Base-by-base conservation (phyloP, 2,888 invertebrate species). In the Acrobasis suavella region DNA sequence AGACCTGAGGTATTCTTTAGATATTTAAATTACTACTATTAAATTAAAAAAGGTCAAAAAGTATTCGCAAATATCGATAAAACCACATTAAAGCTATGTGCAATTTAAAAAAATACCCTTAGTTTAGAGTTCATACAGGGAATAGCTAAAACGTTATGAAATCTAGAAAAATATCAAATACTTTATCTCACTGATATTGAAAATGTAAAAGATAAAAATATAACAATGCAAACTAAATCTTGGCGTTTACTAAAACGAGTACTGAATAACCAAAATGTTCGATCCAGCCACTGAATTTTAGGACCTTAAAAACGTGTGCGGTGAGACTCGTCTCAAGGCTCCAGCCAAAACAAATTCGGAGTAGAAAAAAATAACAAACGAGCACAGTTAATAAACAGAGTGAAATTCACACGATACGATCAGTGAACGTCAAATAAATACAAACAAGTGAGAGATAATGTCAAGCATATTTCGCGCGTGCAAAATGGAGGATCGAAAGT, bases 401-500 rank as follows among this genome's bases (percentile, higher is more conserved):
- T 6, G 38, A 55, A 39, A 16, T 55, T 55, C 55, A 39, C 55
- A 55, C 55, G 55, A 55, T 55, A 15, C 55, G 15, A 55, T 55
- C 55, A 16, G 55, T 39, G 5, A 39, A 39, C 38, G 16, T 52
- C 52, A 52, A 32, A 52, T 32, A 55, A 55, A 39, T 55, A 39
- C 39, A 39, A 10, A 15, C 38, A 39, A 39, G 38, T 39, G 16
- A 39, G 16, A 55, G 38, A 55, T 55, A 32, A 39, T 55, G 39
- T 39, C 39, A 16, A 39, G 55, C 55, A 39, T 55, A 38, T 39
- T 39, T 55, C 55, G 39, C 39, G 16, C 38, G 32, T 52, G 22
- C 52, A 52, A 10, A 52, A 52, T 52, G 52, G 52, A 52, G 14
- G 9, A 52, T 22, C 9, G 22, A n/a, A 6, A 7, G 37, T 32